Evolutionary conservation across 1,140 invertebrate genomes (phyloP), one percentile per base, ranked within the genome.

Genomic region (Aleiodes sp.): DNA sequence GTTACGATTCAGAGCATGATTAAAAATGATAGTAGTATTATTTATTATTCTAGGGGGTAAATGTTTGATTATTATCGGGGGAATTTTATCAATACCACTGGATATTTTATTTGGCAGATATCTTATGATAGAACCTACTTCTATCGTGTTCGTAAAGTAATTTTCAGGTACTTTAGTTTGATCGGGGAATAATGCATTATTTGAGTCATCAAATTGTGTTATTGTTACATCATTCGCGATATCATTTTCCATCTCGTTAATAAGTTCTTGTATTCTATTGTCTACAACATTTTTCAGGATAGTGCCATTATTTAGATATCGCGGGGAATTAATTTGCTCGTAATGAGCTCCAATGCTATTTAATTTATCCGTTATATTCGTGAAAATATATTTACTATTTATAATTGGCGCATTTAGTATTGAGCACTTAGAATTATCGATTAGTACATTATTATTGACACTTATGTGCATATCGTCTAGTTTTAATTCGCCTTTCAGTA

Each of bases 81-180:
- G 69, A 6, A 70, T 72, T 1, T 72, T 33, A 8, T 72, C 65
- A 24, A 52, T 8, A 1, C 61, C 65, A 24, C 21, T 63, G 0
- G 65, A 68, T 0, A 65, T 65, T 59, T 72, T 72, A 8, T 73
- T 70, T 31, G 43, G 65, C 4, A 71, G 21, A 46, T 68, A 57
- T 26, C 14, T 33, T 0, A 43, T 1, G 0, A 43, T 68, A 29
- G 2, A 21, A 2, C 8, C 1, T 1, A 60, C 24, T 28, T 39
- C 12, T 26, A n/a, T n/a, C n/a, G n/a, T n/a, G n/a, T n/a, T n/a
- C n/a, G n/a, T n/a, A n/a, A n/a, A n/a, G n/a, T n/a, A n/a, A n/a
- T n/a, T n/a, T n/a, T n/a, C n/a, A n/a, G n/a, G n/a, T n/a, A n/a
- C n/a, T n/a, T n/a, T n/a, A n/a, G n/a, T n/a, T n/a, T n/a, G n/a